Base-by-base conservation (phyloP, 2,113 vertebrate genomes). In the Megaceryle torquata region DNA sequence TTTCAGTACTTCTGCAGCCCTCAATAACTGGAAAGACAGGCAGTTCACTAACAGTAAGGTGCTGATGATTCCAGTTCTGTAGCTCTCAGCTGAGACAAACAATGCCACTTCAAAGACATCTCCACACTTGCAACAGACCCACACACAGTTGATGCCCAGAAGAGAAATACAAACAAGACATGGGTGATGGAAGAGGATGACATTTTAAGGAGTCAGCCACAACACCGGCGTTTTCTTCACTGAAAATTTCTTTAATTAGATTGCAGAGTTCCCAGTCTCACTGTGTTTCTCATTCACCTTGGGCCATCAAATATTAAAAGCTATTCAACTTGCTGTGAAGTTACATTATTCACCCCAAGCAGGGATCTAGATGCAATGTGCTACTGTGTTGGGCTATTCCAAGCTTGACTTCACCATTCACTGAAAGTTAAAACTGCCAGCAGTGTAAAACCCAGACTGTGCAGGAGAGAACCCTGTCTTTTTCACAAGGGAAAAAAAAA, bases 131-230 rank as follows among this genome's bases (percentile, higher is more conserved):
- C 67, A 86, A 77, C 20, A 53, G 59, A 74, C 33, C 13, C 41
- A 39, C 31, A 61, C 13, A n/a, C 8, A 68, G 43, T n/a, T 51
- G 48, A 88, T 61, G 29, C 11, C 46, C 77, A 41, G 48, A 91
- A 81, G 33, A 91, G 13, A 70, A 84, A 79, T 37, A 81, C 33
- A 77, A 87, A 61, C n/a, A 53, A 59, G 68, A 69, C 21, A 37
- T 0, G 0, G 6, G 39, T 2, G 6, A 82, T 33, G 17, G 56
- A 77, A 86, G 25, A 74, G 18, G 21, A 84, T 33, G 11, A n/a
- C 41, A 37, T 65, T 82, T 79, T 79, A 76, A 69, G n/a, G 67
- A 68, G 82, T 65, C 70, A 85, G 35, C 10, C 44, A 92, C 85
- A 69, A 85, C 24, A 80, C 1, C 11, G 54, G 29, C 50, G 18